phyloP scores from a whole-genome alignment of 2,797 vertebrate genomes.

The Cuniculus paca region DNA sequence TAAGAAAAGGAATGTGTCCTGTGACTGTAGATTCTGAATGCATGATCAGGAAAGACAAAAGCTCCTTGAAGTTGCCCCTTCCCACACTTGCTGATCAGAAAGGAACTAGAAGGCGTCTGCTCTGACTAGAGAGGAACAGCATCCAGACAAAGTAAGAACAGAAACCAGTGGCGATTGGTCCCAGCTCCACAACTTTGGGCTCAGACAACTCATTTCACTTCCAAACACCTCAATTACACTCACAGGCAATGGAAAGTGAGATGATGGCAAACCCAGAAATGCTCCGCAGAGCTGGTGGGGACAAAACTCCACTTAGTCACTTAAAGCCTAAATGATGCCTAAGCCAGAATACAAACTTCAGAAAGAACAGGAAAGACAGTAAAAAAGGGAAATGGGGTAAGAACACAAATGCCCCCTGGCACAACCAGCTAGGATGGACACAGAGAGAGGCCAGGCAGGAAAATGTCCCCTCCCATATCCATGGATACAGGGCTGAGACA shows the following conservation, averaged over 20 bases:
- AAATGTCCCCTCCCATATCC: background rate
- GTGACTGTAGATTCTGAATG: background rate
- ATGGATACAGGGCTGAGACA: background rate
- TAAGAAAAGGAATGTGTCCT: background rate
- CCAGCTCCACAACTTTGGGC: background rate
- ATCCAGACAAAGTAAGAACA: background rate
- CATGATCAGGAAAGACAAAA: background rate
- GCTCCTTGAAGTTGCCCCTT: background rate
- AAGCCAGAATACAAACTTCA: background rate
- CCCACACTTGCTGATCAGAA: background rate
- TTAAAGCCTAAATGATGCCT: background rate
- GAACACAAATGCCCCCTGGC: background rate
- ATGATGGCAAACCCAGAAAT: background rate
- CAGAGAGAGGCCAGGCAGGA: accelerated
- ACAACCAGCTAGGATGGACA: background rate
- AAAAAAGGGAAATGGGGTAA: background rate
- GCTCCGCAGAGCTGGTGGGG: background rate
- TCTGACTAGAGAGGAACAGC: background rate
- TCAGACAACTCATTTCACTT: background rate
- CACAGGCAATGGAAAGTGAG: background rate
- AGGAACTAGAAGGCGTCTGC: background rate
- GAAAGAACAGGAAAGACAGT: background rate
- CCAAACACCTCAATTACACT: background rate
- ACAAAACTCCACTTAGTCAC: background rate
- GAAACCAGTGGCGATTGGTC: background rate